Evolutionary conservation across 2,797 vertebrate genomes (phyloP).

Genomic region (Denticeps clupeoides): DNA sequence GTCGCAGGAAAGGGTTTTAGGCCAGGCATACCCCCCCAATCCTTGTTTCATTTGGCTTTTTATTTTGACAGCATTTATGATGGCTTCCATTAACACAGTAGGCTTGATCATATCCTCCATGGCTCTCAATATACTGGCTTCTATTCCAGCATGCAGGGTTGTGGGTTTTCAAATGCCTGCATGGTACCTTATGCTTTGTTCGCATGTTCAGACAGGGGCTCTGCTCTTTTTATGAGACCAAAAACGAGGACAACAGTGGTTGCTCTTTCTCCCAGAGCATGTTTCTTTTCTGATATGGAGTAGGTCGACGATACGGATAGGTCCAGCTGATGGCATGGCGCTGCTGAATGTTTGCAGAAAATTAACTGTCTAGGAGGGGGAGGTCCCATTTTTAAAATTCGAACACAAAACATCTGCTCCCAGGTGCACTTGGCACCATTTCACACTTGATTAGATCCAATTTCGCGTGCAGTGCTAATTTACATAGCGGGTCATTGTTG

Average conservation of each 20-base stretch:
- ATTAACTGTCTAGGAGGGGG: constrained; percentile 54
- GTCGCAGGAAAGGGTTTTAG: neutral
- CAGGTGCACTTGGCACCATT: constrained; percentile 18
- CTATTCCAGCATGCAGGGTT: constrained; percentile 59
- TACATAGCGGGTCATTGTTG: constrained; percentile 28
- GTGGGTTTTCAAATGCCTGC: constrained; percentile 51
- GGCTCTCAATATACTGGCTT: constrained; percentile 74
- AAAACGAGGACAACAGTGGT: neutral
- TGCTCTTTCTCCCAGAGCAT: constrained; percentile 25
- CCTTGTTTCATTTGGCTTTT: constrained; percentile 5
- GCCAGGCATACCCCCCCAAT: neutral
- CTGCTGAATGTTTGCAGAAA: constrained; percentile 32
- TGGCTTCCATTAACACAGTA: constrained; percentile 20
- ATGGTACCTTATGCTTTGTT: constrained; percentile 54
- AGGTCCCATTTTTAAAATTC: constrained; percentile 1
- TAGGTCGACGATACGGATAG: constrained; percentile 21
- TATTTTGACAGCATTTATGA: constrained; percentile 9
- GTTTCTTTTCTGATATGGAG: constrained; percentile 36
- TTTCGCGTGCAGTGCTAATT: constrained; percentile 23
- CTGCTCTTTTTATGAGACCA: neutral
- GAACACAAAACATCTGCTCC: constrained; percentile 13
- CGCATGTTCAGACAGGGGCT: constrained; percentile 18
- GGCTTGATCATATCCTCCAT: constrained; percentile 29
- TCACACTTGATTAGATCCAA: constrained; percentile 35
- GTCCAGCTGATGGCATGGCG: constrained; percentile 41